Evolutionary conservation across 2,113 vertebrate species (phyloP).

Genomic region (Tragelaphus scriptus): DNA sequence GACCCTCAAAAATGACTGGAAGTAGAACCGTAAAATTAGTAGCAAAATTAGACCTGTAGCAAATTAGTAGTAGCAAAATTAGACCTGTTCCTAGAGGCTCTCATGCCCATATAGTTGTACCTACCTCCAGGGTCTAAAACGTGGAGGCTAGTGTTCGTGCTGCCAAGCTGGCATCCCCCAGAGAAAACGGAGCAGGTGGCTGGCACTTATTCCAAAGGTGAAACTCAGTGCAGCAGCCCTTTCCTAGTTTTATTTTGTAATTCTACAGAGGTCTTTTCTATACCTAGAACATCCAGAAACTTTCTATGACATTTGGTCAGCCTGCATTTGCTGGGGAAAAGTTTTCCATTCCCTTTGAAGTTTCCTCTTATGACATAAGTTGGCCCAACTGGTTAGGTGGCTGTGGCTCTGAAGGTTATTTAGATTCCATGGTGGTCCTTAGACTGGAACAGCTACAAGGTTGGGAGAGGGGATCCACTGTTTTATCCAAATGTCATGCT

Average conservation of each 20-base stretch:
- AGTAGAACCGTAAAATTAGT: not conserved
- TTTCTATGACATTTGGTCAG: not conserved
- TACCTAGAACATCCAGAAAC: not conserved
- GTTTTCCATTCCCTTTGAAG: not conserved
- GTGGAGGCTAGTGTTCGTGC: not conserved
- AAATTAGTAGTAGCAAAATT: not conserved
- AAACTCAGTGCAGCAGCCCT: not conserved
- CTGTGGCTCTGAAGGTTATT: not conserved
- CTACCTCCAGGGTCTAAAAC: not conserved
- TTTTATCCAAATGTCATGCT: not conserved
- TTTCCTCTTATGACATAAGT: not conserved
- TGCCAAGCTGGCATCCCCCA: not conserved
- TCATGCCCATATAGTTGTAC: not conserved
- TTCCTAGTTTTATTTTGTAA: not conserved
- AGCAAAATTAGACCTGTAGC: not conserved
- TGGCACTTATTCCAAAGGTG: not conserved
- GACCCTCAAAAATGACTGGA: not conserved
- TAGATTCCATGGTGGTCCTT: not conserved
- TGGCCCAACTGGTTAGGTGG: not conserved
- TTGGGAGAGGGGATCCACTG: rapidly evolving
- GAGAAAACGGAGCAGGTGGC: not conserved
- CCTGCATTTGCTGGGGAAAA: not conserved
- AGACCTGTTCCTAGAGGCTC: not conserved
- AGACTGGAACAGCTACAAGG: not conserved
- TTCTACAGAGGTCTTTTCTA: not conserved